phyloP scores from a whole-genome alignment of 2,797 vertebrate species.

The Epinephelus malabaricus region DNA sequence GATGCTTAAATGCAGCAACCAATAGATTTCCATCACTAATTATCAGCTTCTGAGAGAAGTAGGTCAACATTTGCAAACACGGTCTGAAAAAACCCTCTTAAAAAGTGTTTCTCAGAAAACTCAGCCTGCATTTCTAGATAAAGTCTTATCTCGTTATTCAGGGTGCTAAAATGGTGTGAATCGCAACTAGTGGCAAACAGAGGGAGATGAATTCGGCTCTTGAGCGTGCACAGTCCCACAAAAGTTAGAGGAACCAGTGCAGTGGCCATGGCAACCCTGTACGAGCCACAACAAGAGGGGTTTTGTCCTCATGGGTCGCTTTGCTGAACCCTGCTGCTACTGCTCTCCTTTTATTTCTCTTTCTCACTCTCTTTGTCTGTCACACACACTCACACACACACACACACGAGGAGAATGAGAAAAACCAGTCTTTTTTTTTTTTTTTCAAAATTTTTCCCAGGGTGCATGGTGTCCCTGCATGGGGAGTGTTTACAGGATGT shows the following conservation, averaged over 20 bases:
- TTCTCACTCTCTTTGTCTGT: slow-evolving; percentile 26
- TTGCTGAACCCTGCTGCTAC: slow-evolving; percentile 39
- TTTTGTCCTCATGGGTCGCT: slow-evolving; percentile 73
- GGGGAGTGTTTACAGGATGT: slow-evolving; percentile 86
- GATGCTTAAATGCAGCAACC: slow-evolving; percentile 21
- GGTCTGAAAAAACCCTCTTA: not conserved
- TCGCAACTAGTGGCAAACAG: slow-evolving; percentile 2
- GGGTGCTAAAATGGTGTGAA: not conserved
- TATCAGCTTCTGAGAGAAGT: slow-evolving; percentile 3
- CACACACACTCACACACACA: slow-evolving; percentile 11
- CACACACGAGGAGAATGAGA: not conserved
- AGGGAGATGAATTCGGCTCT: not conserved
- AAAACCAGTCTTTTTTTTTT: slow-evolving; percentile 11
- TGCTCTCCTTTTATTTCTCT: not conserved
- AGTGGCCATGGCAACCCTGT: slow-evolving; percentile 73
- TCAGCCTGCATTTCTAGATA: not conserved
- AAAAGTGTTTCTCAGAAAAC: not conserved
- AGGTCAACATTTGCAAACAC: slow-evolving; percentile 30
- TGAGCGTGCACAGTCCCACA: not conserved
- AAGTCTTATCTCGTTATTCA: not conserved
- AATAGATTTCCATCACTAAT: slow-evolving; percentile 28
- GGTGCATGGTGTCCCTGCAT: slow-evolving; percentile 74
- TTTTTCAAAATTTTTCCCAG: slow-evolving; percentile 58
- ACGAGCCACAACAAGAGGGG: slow-evolving; percentile 75
- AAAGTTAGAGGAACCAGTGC: slow-evolving; percentile 28